Evolutionary conservation across 1,140 invertebrate genomes (phyloP).

Genomic region (Drosophila pachea): DNA sequence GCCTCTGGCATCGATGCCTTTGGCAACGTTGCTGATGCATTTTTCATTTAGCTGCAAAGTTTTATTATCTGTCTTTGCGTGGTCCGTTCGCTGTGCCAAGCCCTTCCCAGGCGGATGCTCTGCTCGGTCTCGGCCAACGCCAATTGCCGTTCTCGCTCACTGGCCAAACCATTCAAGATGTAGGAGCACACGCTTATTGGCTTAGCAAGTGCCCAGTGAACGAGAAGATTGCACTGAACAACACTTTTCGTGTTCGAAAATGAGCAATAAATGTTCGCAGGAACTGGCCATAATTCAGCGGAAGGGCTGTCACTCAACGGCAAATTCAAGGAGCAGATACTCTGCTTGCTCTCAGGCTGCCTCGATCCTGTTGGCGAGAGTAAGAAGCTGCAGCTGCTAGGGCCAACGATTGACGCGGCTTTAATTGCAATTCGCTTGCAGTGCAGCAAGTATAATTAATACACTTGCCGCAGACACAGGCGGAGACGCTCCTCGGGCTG

Average conservation of each 20-base stretch:
- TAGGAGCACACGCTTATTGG: conserved; percentile 56
- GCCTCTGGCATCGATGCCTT: conserved; percentile 34
- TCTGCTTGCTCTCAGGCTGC: no score
- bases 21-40: conserved; percentile 42
- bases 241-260: conserved; percentile 11
- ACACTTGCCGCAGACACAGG: not conserved
- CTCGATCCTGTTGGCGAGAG: conserved; percentile 1
- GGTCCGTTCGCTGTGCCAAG: conserved; percentile 24
- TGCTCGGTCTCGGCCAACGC: conserved; percentile 27
- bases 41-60: conserved; percentile 57
- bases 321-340: not conserved
- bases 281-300: no score
- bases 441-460: conserved; percentile 2
- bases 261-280: not conserved
- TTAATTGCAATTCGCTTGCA: conserved; percentile 39
- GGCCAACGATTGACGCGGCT: conserved; percentile 23
- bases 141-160: conserved; percentile 34
- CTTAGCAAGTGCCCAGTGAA: conserved; percentile 46
- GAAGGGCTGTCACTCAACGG: no score
- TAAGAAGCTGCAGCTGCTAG: not conserved
- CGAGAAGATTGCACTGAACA: conserved; percentile 47
- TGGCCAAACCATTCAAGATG: conserved; percentile 47
- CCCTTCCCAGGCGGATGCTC: conserved; percentile 32
- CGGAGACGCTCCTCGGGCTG: not conserved
- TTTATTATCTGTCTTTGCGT: conserved; percentile 47